These are phyloP conservation scores for Temnothorax nylanderi DNA, from an alignment of 1,140 invertebrate genomes.

Conservation along the genomic window DNA sequence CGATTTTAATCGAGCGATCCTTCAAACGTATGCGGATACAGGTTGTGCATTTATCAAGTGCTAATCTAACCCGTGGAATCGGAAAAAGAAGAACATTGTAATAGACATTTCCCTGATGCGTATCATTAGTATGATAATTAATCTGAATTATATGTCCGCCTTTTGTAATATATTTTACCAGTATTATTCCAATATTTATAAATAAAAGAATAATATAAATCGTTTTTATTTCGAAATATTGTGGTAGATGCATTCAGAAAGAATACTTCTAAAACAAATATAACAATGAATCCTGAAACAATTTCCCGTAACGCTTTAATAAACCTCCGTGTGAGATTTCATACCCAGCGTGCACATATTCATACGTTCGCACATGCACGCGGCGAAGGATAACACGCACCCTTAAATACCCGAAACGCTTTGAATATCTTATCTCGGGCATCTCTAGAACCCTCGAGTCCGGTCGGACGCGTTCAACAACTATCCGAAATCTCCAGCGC, in stretches of 20 bases:
- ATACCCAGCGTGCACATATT: conserved; percentile 32
- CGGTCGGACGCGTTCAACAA: conserved; percentile 83
- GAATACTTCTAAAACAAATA: background rate
- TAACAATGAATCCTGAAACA: background rate
- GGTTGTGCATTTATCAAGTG: conserved; percentile 33
- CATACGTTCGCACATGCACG: conserved; percentile 46
- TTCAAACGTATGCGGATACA: conserved; percentile 4
- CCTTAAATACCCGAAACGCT: conserved; percentile 83
- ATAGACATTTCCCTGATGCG: background rate
- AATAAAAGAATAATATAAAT: background rate
- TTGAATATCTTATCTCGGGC: conserved; percentile 84
- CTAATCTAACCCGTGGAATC: background rate
- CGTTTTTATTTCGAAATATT: background rate
- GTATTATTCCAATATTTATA: background rate
- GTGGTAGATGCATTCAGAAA: no score
- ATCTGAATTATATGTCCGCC: background rate
- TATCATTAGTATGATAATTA: background rate
- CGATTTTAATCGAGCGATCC: conserved; percentile 76
- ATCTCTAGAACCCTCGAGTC: conserved; percentile 83
- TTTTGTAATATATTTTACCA: background rate
- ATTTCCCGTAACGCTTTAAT: background rate
- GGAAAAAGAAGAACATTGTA: background rate
- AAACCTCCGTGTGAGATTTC: conserved; percentile 45
- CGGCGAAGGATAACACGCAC: conserved; percentile 70
- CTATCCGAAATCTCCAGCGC: conserved; percentile 83